Base-by-base conservation (phyloP, 2,888 invertebrate species). In the Pandemis cinnamomeana region DNA sequence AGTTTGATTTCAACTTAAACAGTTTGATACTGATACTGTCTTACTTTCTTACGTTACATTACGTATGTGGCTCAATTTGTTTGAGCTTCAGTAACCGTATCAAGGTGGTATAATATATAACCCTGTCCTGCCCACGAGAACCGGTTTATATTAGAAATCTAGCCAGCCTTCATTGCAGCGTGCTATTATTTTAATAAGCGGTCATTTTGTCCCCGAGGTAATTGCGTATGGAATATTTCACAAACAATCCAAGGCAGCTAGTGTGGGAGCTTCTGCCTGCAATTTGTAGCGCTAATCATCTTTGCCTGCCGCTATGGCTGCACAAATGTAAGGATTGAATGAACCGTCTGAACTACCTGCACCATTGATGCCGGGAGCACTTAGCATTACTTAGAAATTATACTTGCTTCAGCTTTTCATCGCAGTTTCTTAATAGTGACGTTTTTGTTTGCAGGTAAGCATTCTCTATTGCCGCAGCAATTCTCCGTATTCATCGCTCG, bases 101-200 rank as follows among this genome's bases (percentile, higher is more conserved):
- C 70, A 71, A 74, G 74, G 60, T 55, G 67, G n/a, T 27, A 11
- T 58, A 10, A 51, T 5, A 11, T 7, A 58, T 64, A 64, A 68
- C 55, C 67, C 58, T 42, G 67, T 68, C 67, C 53, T 61, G 71
- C 69, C 69, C 66, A 72, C 75, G n/a, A 46, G 36, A 41, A 75
- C 75, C 69, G 75, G 75, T 75, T 67, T 48, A 62, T 64, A 84
- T 88, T 87, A 87, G 90, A 89, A 89, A 88, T 87, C 85, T 82
- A 79, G 76, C 75, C 68, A 78, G 80, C 80, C 85, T 83, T 83
- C 83, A 85, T 85, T 83, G 78, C 79, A 78, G 73, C 78, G 80
- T 75, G 77, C 84, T 78, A 91, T 92, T 91, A 92, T 87, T 88
- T 86, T 91, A 91, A 92, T 91, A 89, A 87, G 85, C 84, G 82